phyloP scores from a whole-genome alignment of 64 coral and sea anemone species.

The Montipora efflorescens region DNA sequence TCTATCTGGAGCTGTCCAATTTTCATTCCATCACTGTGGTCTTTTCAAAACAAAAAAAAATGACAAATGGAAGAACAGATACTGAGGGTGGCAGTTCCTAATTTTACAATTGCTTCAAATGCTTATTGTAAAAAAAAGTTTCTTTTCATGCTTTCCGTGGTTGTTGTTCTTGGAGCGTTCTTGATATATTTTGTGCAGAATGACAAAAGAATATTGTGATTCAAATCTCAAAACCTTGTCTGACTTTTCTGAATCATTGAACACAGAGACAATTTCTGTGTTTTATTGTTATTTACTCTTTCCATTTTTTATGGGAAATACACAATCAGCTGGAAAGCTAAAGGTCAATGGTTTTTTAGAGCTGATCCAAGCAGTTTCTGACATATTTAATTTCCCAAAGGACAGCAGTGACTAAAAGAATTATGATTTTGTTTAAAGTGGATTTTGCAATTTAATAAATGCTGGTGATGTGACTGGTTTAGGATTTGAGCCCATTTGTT shows the following conservation, averaged over 20 bases:
- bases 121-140: not conserved
- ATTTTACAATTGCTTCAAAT: not conserved
- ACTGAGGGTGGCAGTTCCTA: not conserved
- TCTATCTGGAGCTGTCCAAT: not conserved
- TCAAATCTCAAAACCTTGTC: not conserved
- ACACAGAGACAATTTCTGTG: no score
- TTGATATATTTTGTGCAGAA: not conserved
- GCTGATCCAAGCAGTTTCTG: not conserved
- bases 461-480: not conserved
- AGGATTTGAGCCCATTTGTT: not conserved
- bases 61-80: slow-evolving; percentile 42
- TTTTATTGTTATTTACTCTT: no score
- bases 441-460: slow-evolving; percentile 4
- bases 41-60: not conserved
- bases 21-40: not conserved
- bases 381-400: not conserved
- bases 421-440: not conserved
- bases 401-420: not conserved
- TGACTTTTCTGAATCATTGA: no score
- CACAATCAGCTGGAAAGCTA: not conserved
- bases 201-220: not conserved
- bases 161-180: not conserved
- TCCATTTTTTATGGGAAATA: no score
- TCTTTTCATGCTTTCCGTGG: not conserved
- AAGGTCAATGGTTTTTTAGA: not conserved